phyloP scores from a whole-genome alignment of 1,140 invertebrate species.

The Cherax destructor region DNA sequence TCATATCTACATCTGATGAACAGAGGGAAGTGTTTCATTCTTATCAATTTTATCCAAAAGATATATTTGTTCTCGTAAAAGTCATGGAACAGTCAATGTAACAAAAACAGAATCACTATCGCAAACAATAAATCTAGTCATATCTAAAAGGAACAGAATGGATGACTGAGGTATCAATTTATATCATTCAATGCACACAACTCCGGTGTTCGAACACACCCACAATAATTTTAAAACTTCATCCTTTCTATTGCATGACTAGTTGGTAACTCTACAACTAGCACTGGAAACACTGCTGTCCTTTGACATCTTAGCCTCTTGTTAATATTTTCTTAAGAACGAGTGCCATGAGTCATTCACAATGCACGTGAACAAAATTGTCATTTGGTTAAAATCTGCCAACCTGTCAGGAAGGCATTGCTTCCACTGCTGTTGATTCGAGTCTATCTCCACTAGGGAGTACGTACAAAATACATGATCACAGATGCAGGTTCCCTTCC shows the following conservation, averaged over 20 bases:
- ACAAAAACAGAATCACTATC: constrained; percentile 58
- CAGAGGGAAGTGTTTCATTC: constrained; percentile 54
- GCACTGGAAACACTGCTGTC: constrained; percentile 64
- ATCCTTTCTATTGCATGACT: constrained; percentile 64
- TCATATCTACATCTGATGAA: constrained; percentile 45
- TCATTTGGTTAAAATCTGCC: background rate
- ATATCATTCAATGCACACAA: constrained; percentile 34
- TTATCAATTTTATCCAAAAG: constrained; percentile 45
- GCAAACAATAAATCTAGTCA: constrained; percentile 63
- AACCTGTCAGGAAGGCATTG: constrained; percentile 21
- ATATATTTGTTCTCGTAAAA: constrained; percentile 50
- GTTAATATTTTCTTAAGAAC: background rate
- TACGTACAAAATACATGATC: constrained; percentile 60
- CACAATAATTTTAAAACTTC: constrained; percentile 33
- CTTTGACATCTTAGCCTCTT: background rate
- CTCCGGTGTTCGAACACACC: constrained; percentile 21
- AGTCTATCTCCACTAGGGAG: constrained; percentile 53
- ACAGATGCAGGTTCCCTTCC: constrained; percentile 62
- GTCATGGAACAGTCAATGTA: constrained; percentile 50
- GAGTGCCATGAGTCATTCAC: background rate
- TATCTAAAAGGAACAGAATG: constrained; percentile 57
- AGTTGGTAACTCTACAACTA: constrained; percentile 57
- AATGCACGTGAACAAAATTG: background rate
- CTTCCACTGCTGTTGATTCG: constrained; percentile 53
- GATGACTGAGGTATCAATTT: constrained; percentile 47